Conservation (phyloP, 2,888 invertebrate species). For the Scaptomyza parva region DNA sequence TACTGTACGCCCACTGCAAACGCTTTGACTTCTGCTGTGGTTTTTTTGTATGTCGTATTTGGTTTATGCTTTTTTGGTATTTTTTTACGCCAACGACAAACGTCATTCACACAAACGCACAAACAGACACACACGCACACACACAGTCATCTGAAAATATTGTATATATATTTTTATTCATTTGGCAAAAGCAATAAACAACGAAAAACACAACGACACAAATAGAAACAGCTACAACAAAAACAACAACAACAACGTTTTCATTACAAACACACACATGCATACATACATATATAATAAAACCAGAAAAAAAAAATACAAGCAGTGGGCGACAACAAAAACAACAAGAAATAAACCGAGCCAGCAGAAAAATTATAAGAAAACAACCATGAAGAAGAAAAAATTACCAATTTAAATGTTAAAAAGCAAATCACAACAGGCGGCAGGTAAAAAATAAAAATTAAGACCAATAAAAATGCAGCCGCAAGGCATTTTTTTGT, state of each 20-base stretch:
- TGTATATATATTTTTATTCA: conserved; percentile 79
- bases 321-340: conserved; percentile 74
- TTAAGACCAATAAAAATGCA: conserved; percentile 72
- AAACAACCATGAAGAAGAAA: conserved; percentile 49
- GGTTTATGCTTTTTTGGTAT: conserved; percentile 27
- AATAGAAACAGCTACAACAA: conserved; percentile 54
- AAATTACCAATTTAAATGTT: conserved; percentile 79
- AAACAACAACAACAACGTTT: conserved; percentile 40
- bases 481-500: conserved; percentile 34
- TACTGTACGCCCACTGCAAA: conserved; percentile 55
- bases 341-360: conserved; percentile 32
- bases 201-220: conserved; percentile 53
- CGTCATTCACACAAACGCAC: conserved; percentile 32
- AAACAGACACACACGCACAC: conserved; percentile 32
- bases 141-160: conserved; percentile 57
- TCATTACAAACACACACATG: conserved; percentile 36
- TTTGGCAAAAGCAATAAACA: conserved; percentile 79
- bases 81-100: conserved; percentile 70
- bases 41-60: conserved; percentile 19
- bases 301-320: conserved; percentile 47
- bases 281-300: conserved; percentile 15
- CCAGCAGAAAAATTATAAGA: conserved; percentile 38
- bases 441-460: conserved; percentile 62
- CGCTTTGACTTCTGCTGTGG: conserved; percentile 51
- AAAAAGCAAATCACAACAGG: conserved; percentile 60